Conservation (phyloP, 1,140 invertebrate genomes). For the Drosophila jambulina region DNA sequence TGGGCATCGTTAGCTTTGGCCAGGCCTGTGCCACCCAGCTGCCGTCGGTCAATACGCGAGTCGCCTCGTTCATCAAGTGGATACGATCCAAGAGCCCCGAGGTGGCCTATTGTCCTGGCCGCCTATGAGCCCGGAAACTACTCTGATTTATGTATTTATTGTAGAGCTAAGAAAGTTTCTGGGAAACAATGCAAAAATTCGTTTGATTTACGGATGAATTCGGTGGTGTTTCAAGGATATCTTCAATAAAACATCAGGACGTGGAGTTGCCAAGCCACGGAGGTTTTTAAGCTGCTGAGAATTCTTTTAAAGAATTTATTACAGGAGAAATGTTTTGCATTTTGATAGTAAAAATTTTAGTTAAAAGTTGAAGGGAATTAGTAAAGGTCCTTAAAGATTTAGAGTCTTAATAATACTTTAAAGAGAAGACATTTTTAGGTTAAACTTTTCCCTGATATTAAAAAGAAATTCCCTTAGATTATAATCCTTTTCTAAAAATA, state of each 20-base stretch:
- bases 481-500: background rate
- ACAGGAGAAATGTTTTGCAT: background rate
- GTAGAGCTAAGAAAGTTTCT: constrained; percentile 23
- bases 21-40: constrained; percentile 86
- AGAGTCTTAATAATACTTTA: background rate
- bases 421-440: background rate
- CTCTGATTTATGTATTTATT: constrained; percentile 33
- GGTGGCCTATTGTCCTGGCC: constrained; percentile 65
- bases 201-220: constrained; percentile 23
- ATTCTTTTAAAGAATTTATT: background rate
- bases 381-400: too few species aligned
- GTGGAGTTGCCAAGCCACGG: too few species aligned
- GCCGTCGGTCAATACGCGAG: constrained; percentile 89
- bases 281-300: background rate
- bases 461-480: background rate
- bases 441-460: background rate
- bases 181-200: background rate
- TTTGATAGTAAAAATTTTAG: background rate
- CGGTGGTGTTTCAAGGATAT: background rate
- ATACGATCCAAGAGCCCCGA: constrained; percentile 86
- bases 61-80: constrained; percentile 89
- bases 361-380: background rate
- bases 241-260: background rate
- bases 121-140: constrained; percentile 18
- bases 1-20: constrained; percentile 89